Evolutionary conservation across 2,888 invertebrate species (phyloP).

Genomic region (Drosophila incognita): DNA sequence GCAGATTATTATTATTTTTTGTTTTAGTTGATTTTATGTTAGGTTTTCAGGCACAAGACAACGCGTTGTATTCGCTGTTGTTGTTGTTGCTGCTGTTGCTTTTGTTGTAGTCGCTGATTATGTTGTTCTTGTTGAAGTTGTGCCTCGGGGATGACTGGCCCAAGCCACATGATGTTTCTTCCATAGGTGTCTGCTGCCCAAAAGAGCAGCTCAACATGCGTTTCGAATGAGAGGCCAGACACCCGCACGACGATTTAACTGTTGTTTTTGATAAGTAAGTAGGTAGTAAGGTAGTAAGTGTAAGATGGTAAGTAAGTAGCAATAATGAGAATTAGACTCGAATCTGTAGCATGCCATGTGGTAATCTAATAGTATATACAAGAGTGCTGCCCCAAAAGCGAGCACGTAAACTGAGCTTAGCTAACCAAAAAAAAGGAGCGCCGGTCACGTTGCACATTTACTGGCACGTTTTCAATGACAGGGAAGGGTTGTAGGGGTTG

Average conservation of each 20-base stretch:
- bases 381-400: constrained; percentile 30
- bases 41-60: constrained; percentile 62
- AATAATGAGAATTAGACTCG: constrained; percentile 52
- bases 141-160: constrained; percentile 42
- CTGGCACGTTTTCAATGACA: constrained; percentile 68
- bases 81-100: constrained; percentile 29
- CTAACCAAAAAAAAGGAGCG: constrained; percentile 61
- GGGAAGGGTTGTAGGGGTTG: constrained; percentile 15
- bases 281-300: constrained; percentile 23
- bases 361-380: constrained; percentile 50
- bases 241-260: constrained; percentile 43
- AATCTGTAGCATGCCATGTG: constrained; percentile 36
- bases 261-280: constrained; percentile 38
- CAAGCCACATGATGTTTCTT: constrained; percentile 66
- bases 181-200: constrained; percentile 61
- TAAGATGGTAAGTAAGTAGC: constrained; percentile 48
- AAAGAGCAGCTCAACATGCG: constrained; percentile 60
- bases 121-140: constrained; percentile 22
- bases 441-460: constrained; percentile 67
- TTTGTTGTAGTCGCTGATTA: constrained; percentile 22
- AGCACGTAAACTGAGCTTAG: constrained; percentile 55
- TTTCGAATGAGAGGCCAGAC: constrained; percentile 31
- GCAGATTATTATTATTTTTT: constrained; percentile 31
- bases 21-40: constrained; percentile 40
- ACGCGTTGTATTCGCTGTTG: constrained; percentile 35